Conservation (phyloP, 2,113 vertebrate genomes). For the Danionella cerebrum region DNA sequence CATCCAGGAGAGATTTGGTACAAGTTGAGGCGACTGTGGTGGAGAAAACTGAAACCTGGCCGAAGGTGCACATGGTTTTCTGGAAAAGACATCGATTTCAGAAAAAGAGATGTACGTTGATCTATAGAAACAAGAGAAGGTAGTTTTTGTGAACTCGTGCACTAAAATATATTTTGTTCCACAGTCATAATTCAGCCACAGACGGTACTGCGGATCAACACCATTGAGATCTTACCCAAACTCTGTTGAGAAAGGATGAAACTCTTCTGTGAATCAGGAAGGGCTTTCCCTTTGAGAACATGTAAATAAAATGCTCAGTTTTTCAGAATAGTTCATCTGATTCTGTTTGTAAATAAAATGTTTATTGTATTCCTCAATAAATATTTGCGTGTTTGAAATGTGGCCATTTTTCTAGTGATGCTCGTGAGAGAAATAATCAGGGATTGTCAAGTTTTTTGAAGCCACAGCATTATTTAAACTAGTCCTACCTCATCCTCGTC, state of each 20-base stretch:
- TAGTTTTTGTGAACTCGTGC: background rate
- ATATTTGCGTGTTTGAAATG: background rate
- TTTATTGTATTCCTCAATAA: background rate
- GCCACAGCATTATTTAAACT: too few species aligned
- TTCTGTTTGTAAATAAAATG: background rate
- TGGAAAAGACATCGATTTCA: conserved; percentile 62
- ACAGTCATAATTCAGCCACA: conserved; percentile 67
- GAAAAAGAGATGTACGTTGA: conserved; percentile 68
- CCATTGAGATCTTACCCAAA: conserved; percentile 65
- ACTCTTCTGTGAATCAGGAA: background rate
- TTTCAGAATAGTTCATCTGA: background rate
- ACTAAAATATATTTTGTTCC: conserved; percentile 32
- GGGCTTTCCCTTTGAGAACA: background rate
- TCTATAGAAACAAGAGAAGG: background rate
- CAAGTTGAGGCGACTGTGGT: conserved; percentile 78
- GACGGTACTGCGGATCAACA: conserved; percentile 76
- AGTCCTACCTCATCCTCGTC: too few species aligned
- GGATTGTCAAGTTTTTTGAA: too few species aligned
- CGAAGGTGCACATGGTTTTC: conserved; percentile 70
- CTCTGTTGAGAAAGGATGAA: conserved; percentile 52
- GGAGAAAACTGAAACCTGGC: conserved; percentile 80
- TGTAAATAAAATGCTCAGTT: background rate
- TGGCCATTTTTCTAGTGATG: too few species aligned
- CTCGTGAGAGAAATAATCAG: too few species aligned
- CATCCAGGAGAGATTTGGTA: conserved; percentile 71